Conservation (phyloP, 2,113 vertebrate species). For the Labeo catla region DNA sequence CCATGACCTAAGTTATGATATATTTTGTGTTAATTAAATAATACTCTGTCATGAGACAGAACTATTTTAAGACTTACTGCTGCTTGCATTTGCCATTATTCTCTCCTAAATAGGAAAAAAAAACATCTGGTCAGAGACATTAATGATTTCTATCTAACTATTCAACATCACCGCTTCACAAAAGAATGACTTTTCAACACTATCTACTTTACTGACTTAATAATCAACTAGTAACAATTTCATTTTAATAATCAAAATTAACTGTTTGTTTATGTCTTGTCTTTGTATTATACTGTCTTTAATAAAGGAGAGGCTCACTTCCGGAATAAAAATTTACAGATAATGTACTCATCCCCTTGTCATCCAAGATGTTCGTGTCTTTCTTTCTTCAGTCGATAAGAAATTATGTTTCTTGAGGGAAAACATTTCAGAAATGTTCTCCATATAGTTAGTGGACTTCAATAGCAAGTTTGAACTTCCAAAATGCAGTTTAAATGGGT, state of each 20-base stretch:
- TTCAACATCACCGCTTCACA: background rate
- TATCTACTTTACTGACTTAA: background rate
- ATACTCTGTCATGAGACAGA: background rate
- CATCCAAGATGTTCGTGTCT: too few relatives aligned
- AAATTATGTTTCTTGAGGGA: too few relatives aligned
- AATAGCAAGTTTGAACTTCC: too few relatives aligned
- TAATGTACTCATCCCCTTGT: too few relatives aligned
- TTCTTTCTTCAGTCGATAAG: too few relatives aligned
- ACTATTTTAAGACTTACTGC: background rate
- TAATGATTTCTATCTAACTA: background rate
- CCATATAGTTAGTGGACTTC: too few relatives aligned
- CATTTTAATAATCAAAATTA: too few relatives aligned
- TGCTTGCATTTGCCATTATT: conserved; percentile 5
- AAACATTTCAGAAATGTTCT: too few relatives aligned
- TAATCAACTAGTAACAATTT: background rate
- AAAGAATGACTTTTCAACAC: background rate
- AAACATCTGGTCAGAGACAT: background rate
- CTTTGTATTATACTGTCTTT: background rate
- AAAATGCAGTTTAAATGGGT: too few relatives aligned
- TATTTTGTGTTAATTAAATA: background rate
- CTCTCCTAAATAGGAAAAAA: background rate
- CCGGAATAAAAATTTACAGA: too few relatives aligned
- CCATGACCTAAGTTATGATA: background rate
- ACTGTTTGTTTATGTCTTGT: background rate
- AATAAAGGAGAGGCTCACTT: too few relatives aligned